phyloP scores from a whole-genome alignment of 2,113 vertebrate species.

The Cisticola juncidis region DNA sequence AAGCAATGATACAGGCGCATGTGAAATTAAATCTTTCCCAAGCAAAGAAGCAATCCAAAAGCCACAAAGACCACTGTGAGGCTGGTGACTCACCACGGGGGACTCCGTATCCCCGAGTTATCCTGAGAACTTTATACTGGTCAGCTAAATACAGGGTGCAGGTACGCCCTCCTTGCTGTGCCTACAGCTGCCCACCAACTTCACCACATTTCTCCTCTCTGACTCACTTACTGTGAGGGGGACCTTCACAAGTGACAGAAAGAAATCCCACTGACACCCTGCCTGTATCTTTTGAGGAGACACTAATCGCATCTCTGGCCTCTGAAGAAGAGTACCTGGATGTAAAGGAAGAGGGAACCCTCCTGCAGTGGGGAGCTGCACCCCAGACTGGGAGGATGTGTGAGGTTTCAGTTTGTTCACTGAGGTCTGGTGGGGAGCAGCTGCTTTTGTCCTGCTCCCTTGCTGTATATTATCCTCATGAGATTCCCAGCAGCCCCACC shows the following conservation, averaged over 20 bases:
- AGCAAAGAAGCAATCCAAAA: neutral
- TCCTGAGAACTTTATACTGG: neutral
- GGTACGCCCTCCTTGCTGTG: neutral
- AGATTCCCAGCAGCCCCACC: fast-evolving
- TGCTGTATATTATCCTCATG: fast-evolving
- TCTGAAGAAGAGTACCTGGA: neutral
- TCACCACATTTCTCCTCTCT: neutral
- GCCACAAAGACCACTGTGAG: neutral
- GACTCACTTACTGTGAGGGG: neutral
- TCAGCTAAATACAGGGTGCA: neutral
- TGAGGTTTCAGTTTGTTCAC: neutral
- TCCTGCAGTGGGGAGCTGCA: neutral
- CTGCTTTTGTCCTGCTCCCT: neutral
- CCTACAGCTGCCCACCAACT: neutral
- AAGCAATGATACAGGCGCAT: neutral
- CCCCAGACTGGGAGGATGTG: neutral
- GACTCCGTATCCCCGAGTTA: neutral
- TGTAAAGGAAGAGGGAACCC: neutral
- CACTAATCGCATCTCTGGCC: neutral
- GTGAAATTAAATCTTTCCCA: neutral
- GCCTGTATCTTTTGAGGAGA: neutral
- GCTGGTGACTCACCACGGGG: neutral
- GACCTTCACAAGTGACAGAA: neutral
- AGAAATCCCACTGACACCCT: neutral
- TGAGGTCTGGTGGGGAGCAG: neutral